Base-by-base conservation (phyloP, 2,113 vertebrate genomes). In the Natator depressus region DNA sequence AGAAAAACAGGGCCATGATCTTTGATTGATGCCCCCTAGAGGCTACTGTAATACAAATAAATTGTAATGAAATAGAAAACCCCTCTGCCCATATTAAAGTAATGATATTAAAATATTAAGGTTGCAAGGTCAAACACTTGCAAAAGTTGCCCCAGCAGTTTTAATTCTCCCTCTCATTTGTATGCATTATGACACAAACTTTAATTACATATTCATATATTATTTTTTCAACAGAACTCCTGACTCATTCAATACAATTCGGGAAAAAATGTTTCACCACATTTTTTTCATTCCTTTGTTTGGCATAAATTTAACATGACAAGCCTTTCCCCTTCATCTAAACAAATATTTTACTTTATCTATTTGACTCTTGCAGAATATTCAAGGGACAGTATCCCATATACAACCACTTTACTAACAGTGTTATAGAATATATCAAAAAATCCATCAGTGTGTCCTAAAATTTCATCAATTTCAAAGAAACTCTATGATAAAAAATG, bases 11-110 rank as follows among this genome's bases (percentile, higher is more conserved):
- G 1, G 65, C 27, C 5, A 27, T 84, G 8, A 46, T 94, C 35
- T 91, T 97, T 94, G 20, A 93, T 51, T 93, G 17, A 25, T 92
- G 17, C 93, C 80, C 96, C 25, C 53, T 62, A 62, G 47, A 91
- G 14, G 29, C 94, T 78, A 50, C 8, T n/a, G 6, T 86, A 29
- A 80, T 91, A 85, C 5, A 89, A 90, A 47, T 78, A 90, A 90
- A 78, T 47, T 29, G 29, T 1, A 42, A 89, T 47, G 22, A 78
- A 46, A 78, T 78, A 90, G 4, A 38, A 51, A 53, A 79, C 54
- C 12, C 62, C 42, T 0, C 3, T 85, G 84, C 38, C 38, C 38
- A 53, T 6, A 78, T 3, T 42, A 86, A 25, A 80, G 22, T 53
- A 89, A 97, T 27, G 85, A 84, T 27, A 54, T 80, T 88, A 94